Conservation (phyloP, 2,888 invertebrate species). For the Crematogaster levior region DNA sequence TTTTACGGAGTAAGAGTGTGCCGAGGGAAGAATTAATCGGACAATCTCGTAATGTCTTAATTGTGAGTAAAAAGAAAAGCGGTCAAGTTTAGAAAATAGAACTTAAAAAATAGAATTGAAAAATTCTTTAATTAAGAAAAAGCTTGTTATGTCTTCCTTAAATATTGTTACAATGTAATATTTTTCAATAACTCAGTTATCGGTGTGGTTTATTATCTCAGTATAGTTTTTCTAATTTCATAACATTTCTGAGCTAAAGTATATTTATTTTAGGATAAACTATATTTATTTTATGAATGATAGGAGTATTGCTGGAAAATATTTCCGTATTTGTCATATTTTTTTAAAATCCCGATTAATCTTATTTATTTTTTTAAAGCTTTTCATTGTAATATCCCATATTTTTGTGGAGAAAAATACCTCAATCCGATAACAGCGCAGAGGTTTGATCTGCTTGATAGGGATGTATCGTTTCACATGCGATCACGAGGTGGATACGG, state of each 20-base stretch:
- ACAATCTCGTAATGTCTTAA: slow-evolving; percentile 14
- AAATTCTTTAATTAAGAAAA: slow-evolving; percentile 59
- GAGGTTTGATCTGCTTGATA: slow-evolving; percentile 18
- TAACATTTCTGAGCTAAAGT: background rate
- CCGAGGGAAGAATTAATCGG: slow-evolving; percentile 26
- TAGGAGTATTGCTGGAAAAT: background rate
- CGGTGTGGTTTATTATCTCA: background rate
- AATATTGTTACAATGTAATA: background rate
- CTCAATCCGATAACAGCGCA: background rate
- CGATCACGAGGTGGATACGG: slow-evolving; percentile 25
- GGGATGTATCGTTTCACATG: slow-evolving; percentile 10
- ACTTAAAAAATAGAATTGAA: background rate
- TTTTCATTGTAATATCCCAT: background rate
- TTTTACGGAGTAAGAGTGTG: slow-evolving; percentile 14
- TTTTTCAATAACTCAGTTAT: background rate
- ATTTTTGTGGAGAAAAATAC: background rate
- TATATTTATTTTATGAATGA: background rate
- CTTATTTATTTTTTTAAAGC: background rate
- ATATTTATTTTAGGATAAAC: too few relatives aligned
- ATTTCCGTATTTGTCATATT: background rate
- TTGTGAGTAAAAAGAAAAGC: background rate
- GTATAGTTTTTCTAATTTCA: background rate
- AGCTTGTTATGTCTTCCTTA: background rate
- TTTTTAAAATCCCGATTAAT: background rate
- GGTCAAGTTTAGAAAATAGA: background rate